phyloP scores from a whole-genome alignment of 92 coral and sea anemone genomes.

The Blastomussa wellsi region DNA sequence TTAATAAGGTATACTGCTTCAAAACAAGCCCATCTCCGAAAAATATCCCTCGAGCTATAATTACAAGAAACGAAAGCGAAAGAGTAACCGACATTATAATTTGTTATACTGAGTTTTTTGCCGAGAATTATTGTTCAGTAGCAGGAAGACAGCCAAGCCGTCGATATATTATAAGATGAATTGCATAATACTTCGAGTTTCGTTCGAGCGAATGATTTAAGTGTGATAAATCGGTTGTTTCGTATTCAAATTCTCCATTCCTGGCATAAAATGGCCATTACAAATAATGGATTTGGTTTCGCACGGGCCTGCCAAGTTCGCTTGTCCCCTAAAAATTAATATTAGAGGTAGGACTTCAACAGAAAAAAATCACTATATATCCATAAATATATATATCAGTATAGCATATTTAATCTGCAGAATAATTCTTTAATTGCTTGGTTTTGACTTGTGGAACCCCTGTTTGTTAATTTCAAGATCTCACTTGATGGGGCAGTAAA shows the following conservation, averaged over 20 bases:
- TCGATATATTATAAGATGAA: background rate
- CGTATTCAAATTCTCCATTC: no score
- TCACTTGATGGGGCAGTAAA: background rate
- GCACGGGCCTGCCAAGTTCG: slow-evolving; percentile 4
- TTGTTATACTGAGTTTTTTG: background rate
- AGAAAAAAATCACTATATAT: background rate
- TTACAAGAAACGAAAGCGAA: background rate
- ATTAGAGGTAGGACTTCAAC: background rate
- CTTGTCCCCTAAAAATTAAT: background rate
- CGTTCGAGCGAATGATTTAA: background rate
- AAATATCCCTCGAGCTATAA: background rate
- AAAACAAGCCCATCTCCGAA: background rate
- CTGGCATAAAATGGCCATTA: slow-evolving; percentile 20
- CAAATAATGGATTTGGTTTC: background rate
- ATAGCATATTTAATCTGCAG: slow-evolving; percentile 10
- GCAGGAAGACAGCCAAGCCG: background rate
- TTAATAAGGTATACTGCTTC: background rate
- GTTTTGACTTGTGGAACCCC: background rate
- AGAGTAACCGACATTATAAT: background rate
- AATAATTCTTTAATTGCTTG: slow-evolving; percentile 39
- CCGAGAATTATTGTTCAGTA: no score
- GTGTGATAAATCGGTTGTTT: background rate
- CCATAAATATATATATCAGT: background rate
- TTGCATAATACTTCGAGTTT: background rate
- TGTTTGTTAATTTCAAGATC: slow-evolving; percentile 29